Conservation (phyloP, 1,140 invertebrate species). For the Caenorhabditis tropicalis region DNA sequence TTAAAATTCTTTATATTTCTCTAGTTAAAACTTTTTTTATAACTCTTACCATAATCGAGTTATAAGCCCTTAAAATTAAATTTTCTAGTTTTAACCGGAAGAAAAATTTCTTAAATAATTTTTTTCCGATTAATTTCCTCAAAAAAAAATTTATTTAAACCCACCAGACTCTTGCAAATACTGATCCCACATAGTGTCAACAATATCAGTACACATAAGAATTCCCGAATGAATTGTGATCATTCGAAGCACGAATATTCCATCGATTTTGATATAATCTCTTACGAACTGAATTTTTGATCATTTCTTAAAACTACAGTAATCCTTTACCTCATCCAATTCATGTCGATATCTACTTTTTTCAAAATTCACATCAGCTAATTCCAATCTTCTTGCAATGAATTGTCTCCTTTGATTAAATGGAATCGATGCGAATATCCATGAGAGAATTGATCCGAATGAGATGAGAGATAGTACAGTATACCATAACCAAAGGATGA, state of each 20-base stretch:
- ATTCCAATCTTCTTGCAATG: conserved; percentile 67
- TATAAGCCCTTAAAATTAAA: too few relatives aligned
- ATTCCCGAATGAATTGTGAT: conserved; percentile 68
- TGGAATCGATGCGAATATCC: conserved; percentile 63
- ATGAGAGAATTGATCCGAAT: conserved; percentile 67
- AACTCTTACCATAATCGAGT: too few relatives aligned
- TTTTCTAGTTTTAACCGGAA: too few relatives aligned
- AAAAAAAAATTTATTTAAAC: conserved; percentile 5
- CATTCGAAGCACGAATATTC: conserved; percentile 68
- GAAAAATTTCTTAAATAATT: too few relatives aligned
- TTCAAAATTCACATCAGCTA: conserved; percentile 70
- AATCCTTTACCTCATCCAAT: conserved; percentile 58
- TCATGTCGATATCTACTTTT: conserved; percentile 57
- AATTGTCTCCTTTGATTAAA: conserved; percentile 66
- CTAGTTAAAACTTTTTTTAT: too few relatives aligned
- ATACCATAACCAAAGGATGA: conserved; percentile 75
- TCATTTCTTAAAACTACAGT: too few relatives aligned
- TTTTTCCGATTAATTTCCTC: too few relatives aligned
- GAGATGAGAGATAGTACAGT: conserved; percentile 74
- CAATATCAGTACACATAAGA: conserved; percentile 64
- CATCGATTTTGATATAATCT: conserved; percentile 70
- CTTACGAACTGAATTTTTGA: conserved; percentile 62
- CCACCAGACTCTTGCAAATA: conserved; percentile 53
- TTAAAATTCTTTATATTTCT: too few relatives aligned
- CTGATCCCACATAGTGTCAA: conserved; percentile 65